Conservation (phyloP, 2,888 invertebrate genomes). For the Philhelius pedissequus region DNA sequence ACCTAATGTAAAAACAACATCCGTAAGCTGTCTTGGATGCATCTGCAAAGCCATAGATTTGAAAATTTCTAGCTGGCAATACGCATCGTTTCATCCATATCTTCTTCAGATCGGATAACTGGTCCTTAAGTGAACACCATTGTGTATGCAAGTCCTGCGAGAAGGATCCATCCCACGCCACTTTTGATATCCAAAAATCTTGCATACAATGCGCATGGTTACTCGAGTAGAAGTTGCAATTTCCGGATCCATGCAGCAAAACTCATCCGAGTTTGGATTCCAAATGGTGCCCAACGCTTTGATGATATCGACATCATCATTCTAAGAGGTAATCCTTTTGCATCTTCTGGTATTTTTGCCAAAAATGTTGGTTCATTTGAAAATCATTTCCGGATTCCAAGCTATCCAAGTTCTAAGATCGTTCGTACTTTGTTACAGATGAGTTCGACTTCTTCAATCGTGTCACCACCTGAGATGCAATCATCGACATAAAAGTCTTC, state of each 20-base stretch:
- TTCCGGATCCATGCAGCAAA: neutral
- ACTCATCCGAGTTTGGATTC: neutral
- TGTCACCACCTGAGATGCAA: neutral
- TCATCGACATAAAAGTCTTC: neutral
- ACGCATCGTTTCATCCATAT: neutral
- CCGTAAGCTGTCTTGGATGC: constrained; percentile 4
- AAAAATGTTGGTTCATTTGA: neutral
- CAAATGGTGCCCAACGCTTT: constrained; percentile 1
- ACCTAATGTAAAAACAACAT: neutral
- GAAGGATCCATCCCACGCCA: constrained; percentile 26
- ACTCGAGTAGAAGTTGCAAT: neutral
- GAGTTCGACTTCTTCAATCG: neutral
- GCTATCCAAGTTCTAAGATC: neutral
- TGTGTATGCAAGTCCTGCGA: neutral
- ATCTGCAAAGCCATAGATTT: constrained; percentile 9
- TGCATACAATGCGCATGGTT: neutral
- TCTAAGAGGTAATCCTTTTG: neutral
- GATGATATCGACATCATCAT: constrained; percentile 13
- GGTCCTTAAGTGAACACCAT: neutral
- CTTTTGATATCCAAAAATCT: constrained; percentile 18
- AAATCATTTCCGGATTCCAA: neutral
- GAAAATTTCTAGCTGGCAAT: neutral
- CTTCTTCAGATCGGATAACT: neutral
- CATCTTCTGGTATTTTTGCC: neutral
- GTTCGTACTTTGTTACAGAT: too few relatives aligned